These are phyloP conservation scores for Aplochiton taeniatus DNA, from an alignment of 2,797 vertebrate species.

Conservation along the genomic window DNA sequence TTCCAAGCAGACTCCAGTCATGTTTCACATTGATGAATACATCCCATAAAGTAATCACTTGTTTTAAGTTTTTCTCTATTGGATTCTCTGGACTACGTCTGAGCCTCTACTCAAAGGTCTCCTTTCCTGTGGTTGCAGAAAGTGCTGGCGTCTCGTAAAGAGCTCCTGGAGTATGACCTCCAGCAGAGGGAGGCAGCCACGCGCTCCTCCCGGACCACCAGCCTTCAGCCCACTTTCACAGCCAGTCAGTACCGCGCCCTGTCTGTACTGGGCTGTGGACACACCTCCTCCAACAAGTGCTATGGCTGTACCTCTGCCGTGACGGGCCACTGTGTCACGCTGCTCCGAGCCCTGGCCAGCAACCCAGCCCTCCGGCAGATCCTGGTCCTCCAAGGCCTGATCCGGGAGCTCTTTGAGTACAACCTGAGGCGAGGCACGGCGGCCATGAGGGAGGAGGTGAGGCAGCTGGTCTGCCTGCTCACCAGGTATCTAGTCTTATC, in stretches of 20 bases:
- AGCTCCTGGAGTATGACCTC: conserved; percentile 94
- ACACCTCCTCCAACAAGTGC: conserved; percentile 96
- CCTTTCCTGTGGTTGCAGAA: conserved; percentile 75
- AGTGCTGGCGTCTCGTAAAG: conserved; percentile 98
- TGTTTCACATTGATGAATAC: too few relatives aligned
- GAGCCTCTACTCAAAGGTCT: neutral
- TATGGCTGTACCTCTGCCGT: conserved; percentile 97
- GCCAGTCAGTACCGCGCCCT: conserved; percentile 97
- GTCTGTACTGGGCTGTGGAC: conserved; percentile 93
- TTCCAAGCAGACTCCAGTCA: too few relatives aligned
- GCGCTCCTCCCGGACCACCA: conserved; percentile 88
- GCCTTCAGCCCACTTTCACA: conserved; percentile 91
- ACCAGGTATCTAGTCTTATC: too few relatives aligned
- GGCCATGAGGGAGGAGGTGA: conserved; percentile 93
- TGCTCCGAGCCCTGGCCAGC: conserved; percentile 92
- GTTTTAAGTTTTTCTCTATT: neutral
- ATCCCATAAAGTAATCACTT: too few relatives aligned
- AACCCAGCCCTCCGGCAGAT: conserved; percentile 95
- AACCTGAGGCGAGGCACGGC: conserved; percentile 91
- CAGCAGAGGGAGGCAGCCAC: conserved; percentile 97
- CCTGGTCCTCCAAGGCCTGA: conserved; percentile 95
- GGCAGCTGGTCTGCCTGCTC: conserved; percentile 96
- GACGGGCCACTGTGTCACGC: conserved; percentile 95
- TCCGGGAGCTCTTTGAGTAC: conserved; percentile 96
- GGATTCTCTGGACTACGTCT: neutral